Base-by-base conservation (phyloP, 2,113 vertebrate genomes). In the Ochotona princeps region DNA sequence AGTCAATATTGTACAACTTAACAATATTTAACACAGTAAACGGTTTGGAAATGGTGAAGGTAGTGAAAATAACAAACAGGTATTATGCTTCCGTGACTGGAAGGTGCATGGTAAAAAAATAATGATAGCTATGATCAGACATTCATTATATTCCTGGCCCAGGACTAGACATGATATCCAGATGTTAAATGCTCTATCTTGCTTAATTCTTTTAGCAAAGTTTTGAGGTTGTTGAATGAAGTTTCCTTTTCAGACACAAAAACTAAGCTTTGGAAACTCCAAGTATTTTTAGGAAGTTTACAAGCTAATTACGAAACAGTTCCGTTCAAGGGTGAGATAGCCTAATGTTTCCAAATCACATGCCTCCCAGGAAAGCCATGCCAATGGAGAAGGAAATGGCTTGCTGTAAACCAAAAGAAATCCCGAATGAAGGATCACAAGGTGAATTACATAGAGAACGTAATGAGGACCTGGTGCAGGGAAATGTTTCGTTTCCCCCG, bases 341-440 rank as follows among this genome's bases (percentile, higher is more conserved):
- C 23, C 63, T 28, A 44, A 76, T 54, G 74, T 23, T 15, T 38
- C 44, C 57, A 65, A 38, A 86, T 47, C 67, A 65, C 0, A 25
- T 85, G 54, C 38, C 47, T 76, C 11, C 32, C 87, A 81, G 13
- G 44, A 87, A 72, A 91, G 12, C 38, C 76, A 81, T 94, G 72
- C 38, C 83, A 91, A 93, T 82, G 87, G 65, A 81, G 89, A 83
- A 91, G 63, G 72, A 87, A 88, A 83, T 79, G 90, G 69, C n/a
- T 89, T 73, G 81, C 90, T 81, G 30, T 51, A 92, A 91, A 61
- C 84, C 87, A 79, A 5, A 65, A 92, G 82, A 57, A 79, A 75
- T 51, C 54, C 1, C 66, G 72, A 92, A 30, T 69, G 61, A 87
- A 91, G 90, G 75, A 66, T 66, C 87, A 91, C 20, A 74, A 21